Base-by-base conservation (phyloP, 2,113 vertebrate species). In the Panthera leo region DNA sequence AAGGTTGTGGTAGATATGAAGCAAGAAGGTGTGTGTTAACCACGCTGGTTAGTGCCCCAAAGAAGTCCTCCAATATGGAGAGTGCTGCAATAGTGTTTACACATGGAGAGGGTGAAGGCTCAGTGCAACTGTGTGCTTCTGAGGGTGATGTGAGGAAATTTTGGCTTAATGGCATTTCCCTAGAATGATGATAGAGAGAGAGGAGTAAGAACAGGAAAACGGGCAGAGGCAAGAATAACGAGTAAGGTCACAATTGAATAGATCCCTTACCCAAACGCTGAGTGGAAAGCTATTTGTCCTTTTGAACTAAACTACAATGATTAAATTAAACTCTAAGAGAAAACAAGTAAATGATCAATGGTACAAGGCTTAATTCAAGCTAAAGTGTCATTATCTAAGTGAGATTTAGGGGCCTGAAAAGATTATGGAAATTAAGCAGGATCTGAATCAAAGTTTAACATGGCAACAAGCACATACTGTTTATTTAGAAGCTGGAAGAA, bases 241-340 rank as follows among this genome's bases (percentile, higher is more conserved):
- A 94, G 31, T 11, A 13, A 58, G 36, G 31, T 71, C 36, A 55
- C 68, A 85, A 95, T 11, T 6, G 48, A 82, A 67, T 58, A 97
- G 36, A 19, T 82, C 48, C 61, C 48, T 84, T 75, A 79, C 31
- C 34, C 45, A 78, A 92, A 92, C 70, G 91, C 25, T 2, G 29
- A 3, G 42, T 0, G 7, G 94, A 51, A 91, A 96, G 92, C 90
- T 93, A 94, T 95, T 95, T 94, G 36, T 91, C 48, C 92, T 96
- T 97, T 92, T 91, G 87, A 97, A 97, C 91, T 71, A 97, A 98
- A 96, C 15, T 79, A 97, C 45, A 96, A 95, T 91, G 94, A 97
- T 98, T 97, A 95, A 98, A 98, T 98, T 97, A 93, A 97, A 96
- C 86, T 95, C 31, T 1, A 92, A 88, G 92, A 94, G 88, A 65